These are phyloP conservation scores for Pelecanus crispus DNA, from an alignment of 2,113 vertebrate species.

Conservation along the genomic window DNA sequence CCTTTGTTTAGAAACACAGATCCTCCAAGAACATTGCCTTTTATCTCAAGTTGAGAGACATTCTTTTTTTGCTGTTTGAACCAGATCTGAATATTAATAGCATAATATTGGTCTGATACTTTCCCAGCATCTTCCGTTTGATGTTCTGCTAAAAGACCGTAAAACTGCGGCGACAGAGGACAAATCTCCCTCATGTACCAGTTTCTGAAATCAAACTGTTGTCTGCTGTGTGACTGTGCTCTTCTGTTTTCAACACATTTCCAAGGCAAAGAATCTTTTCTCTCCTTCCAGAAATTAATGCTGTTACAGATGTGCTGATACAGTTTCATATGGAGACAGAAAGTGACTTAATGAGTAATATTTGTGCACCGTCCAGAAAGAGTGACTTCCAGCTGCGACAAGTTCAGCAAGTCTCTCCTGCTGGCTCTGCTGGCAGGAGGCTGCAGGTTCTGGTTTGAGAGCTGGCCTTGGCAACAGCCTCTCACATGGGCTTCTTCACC, in stretches of 20 bases:
- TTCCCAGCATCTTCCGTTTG: not conserved
- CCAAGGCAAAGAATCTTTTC: not conserved
- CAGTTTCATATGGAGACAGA: not conserved
- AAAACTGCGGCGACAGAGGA: not conserved
- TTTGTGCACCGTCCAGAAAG: not conserved
- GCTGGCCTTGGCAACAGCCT: fast-evolving
- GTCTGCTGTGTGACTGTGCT: not conserved
- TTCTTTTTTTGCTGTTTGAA: not conserved
- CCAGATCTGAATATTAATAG: not conserved
- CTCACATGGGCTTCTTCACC: not conserved
- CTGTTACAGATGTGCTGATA: not conserved
- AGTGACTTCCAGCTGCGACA: not conserved
- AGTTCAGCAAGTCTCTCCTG: not conserved
- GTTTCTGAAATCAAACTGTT: not conserved
- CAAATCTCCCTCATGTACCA: not conserved
- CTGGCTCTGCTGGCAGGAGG: not conserved
- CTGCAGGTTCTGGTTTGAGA: not conserved
- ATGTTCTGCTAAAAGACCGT: not conserved
- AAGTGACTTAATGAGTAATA: not conserved
- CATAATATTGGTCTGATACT: not conserved
- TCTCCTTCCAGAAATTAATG: not conserved
- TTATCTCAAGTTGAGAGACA: not conserved
- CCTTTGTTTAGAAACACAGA: not conserved
- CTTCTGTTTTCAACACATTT: not conserved
- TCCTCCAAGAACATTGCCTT: not conserved